A percentile compares a stretch with the other conserved stretches of the same genome.
Evolutionary conservation across 2,113 vertebrate species (phyloP).

Genomic region (Chaenogobius annularis): DNA sequence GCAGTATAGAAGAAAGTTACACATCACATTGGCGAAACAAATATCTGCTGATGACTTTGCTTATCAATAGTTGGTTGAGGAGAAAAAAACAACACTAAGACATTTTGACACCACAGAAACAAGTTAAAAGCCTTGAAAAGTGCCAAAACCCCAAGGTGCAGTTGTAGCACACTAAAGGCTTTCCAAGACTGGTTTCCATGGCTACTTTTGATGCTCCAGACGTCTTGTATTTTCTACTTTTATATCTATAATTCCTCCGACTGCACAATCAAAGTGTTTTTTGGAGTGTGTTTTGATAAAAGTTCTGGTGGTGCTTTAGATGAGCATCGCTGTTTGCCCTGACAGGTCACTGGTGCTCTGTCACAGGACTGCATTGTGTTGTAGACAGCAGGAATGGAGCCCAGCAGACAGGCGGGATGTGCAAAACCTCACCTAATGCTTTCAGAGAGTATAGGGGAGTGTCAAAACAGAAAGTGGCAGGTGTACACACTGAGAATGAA

Average conservation of each 20-base stretch:
- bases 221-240: neutral
- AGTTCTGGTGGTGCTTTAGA: conserved; percentile 20
- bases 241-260: neutral
- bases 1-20: no score
- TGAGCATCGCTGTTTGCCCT: conserved; percentile 22
- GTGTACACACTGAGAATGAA: neutral
- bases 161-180: neutral
- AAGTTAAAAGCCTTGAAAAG: neutral
- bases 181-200: neutral
- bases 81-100: no score
- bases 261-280: neutral
- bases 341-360: conserved; percentile 36
- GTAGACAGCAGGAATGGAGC: conserved; percentile 25
- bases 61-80: no score
- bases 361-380: conserved; percentile 20
- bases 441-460: conserved; percentile 15
- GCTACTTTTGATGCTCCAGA: neutral
- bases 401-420: conserved; percentile 17
- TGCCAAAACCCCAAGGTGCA: neutral
- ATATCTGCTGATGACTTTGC: no score
- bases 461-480: neutral
- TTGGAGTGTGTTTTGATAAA: neutral
- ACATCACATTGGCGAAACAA: no score
- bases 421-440: neutral
- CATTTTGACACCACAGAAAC: neutral